Percentiles rank a stretch among this genome's conserved stretches.
Evolutionary conservation across 2,113 vertebrate genomes (phyloP).

Genomic region (Larimichthys crocea): DNA sequence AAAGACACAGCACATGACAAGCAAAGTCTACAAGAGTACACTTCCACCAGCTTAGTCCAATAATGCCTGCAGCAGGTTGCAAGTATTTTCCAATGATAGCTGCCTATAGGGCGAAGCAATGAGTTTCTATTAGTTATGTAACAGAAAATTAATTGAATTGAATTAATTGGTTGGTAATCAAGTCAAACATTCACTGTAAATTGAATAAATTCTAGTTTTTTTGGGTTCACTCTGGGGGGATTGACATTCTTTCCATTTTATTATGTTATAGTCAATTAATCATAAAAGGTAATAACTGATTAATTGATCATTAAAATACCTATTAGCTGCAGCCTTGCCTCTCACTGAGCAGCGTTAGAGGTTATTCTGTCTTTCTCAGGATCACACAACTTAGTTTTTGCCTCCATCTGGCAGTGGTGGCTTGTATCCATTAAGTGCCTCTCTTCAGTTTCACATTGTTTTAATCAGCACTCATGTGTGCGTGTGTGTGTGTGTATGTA

Average conservation of each 20-base stretch:
- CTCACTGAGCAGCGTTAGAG: conserved; percentile 3
- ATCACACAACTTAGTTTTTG: conserved; percentile 37
- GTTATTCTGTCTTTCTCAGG: conserved; percentile 30
- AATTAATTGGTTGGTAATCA: background rate
- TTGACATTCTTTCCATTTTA: background rate
- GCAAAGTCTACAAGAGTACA: conserved; percentile 27
- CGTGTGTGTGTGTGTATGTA: conserved; percentile 15
- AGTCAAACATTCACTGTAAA: background rate
- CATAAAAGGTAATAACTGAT: conserved; percentile 3
- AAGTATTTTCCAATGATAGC: background rate
- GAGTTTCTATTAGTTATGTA: background rate
- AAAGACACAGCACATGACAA: conserved; percentile 54
- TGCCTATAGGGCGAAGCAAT: background rate
- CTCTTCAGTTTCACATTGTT: conserved; percentile 76
- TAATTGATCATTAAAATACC: conserved; percentile 17
- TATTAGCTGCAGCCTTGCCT: background rate
- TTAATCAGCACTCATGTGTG: conserved; percentile 68
- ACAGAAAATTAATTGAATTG: background rate
- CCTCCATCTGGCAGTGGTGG: conserved; percentile 55
- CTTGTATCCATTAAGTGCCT: conserved; percentile 71
- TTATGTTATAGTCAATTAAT: background rate
- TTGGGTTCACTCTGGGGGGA: no score
- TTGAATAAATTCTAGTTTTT: no score
- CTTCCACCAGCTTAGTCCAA: conserved; percentile 14
- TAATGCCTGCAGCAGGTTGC: conserved; percentile 35